A percentile compares a stretch with the other conserved stretches of the same genome.
Evolutionary conservation across 1,140 invertebrate species (phyloP).

Genomic region (Sycobia sp.): DNA sequence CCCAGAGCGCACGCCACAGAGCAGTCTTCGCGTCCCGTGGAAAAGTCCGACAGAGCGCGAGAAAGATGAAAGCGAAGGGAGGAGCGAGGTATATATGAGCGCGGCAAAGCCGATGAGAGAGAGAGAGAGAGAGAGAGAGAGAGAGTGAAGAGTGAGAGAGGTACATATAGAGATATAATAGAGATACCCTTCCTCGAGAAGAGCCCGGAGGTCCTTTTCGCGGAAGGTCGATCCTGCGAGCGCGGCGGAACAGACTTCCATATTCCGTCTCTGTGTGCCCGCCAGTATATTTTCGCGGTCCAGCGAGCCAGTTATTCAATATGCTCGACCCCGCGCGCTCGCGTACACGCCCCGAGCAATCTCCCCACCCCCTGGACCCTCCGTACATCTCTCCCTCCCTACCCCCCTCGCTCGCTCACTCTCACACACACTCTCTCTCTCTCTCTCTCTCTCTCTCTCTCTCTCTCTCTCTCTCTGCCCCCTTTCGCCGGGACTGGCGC

Average conservation of each 20-base stretch:
- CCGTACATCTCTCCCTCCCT: constrained; percentile 5
- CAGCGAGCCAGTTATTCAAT: constrained; percentile 64
- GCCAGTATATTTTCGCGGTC: constrained; percentile 62
- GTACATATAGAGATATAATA: too few species aligned
- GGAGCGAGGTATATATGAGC: not conserved
- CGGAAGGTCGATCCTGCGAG: constrained; percentile 20
- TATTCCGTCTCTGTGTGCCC: too few species aligned
- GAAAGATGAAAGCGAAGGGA: not conserved
- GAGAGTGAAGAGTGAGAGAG: not conserved
- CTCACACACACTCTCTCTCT: not conserved
- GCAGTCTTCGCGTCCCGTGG: not conserved
- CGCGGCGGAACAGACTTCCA: not conserved
- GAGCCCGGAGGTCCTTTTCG: constrained; percentile 25
- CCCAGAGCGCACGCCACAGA: too few species aligned
- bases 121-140: not conserved
- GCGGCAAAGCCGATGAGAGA: not conserved
- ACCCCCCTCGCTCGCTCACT: too few species aligned
- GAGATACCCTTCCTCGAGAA: too few species aligned
- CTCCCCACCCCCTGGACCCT: constrained; percentile 38
- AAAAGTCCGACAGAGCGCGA: not conserved
- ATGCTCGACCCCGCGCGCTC: constrained; percentile 45
- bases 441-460: constrained; percentile 1
- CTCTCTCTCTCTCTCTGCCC: too few species aligned
- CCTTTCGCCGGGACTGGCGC: not conserved
- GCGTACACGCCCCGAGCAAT: constrained; percentile 59